Evolutionary conservation across 92 coral and sea anemone species (phyloP).

Genomic region (Desmophyllum pertusum): DNA sequence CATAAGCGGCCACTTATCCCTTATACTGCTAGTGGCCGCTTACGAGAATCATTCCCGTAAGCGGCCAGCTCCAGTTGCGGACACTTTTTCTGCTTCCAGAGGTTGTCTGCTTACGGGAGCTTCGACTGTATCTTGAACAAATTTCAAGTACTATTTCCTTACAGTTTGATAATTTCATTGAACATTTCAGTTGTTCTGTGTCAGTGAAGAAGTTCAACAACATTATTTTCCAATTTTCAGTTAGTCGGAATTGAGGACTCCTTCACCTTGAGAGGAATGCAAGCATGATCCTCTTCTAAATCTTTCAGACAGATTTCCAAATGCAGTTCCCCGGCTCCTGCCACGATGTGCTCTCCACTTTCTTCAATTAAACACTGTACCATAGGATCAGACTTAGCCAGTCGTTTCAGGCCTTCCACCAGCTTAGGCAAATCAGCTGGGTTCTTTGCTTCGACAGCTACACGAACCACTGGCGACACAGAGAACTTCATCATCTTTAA

Average conservation of each 20-base stretch:
- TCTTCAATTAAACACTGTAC: conserved; percentile 90
- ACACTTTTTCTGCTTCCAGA: too few species aligned
- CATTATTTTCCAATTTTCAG: background rate
- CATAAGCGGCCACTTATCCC: too few species aligned
- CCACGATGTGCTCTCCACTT: conserved; percentile 96
- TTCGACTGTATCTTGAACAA: too few species aligned
- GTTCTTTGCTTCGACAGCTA: conserved; percentile 94
- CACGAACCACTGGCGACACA: conserved; percentile 98
- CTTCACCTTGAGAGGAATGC: conserved; percentile 83
- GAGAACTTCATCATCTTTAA: conserved; percentile 95
- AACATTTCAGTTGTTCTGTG: too few species aligned
- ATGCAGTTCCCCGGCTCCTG: conserved; percentile 99
- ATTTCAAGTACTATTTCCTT: too few species aligned
- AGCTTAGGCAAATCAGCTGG: conserved; percentile 93
- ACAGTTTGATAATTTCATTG: too few species aligned
- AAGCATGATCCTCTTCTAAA: conserved; percentile 96
- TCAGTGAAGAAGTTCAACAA: too few species aligned
- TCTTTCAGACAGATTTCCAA: conserved; percentile 97
- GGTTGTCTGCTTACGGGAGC: too few species aligned
- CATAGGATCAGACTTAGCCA: conserved; percentile 98
- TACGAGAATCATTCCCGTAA: too few species aligned
- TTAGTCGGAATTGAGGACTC: background rate
- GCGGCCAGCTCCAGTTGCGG: too few species aligned
- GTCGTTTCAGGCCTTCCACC: conserved; percentile 95
- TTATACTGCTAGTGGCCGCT: too few species aligned